phyloP scores from a whole-genome alignment of 2,113 vertebrate species.

The Microtus richardsoni region DNA sequence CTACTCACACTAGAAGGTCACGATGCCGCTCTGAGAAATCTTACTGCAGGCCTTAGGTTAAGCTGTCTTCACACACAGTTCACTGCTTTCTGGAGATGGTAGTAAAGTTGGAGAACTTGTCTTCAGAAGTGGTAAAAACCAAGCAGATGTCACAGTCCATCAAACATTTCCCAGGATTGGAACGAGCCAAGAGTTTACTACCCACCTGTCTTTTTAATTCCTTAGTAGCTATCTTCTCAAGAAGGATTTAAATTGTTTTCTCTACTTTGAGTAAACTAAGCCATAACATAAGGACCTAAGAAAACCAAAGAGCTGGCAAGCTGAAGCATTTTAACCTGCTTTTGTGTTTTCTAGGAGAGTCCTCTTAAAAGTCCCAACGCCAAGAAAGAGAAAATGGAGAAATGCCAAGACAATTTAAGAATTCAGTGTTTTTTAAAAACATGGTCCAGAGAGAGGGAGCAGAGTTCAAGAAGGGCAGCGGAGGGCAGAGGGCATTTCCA shows the following conservation, averaged over 20 bases:
- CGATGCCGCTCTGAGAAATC: background rate
- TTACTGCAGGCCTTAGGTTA: background rate
- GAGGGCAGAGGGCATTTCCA: slow-evolving; percentile 72
- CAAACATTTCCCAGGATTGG: slow-evolving; percentile 45
- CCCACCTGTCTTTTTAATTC: slow-evolving; percentile 58
- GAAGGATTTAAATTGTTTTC: slow-evolving; percentile 43
- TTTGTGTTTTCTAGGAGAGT: slow-evolving; percentile 60
- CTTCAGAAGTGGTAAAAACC: slow-evolving; percentile 20
- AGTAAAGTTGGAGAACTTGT: background rate
- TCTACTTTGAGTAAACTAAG: slow-evolving; percentile 14
- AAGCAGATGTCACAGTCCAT: slow-evolving; percentile 34
- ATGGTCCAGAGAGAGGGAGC: slow-evolving; percentile 66
- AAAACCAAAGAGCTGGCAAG: background rate
- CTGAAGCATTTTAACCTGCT: slow-evolving; percentile 9
- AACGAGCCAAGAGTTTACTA: slow-evolving; percentile 45
- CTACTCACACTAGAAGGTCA: background rate
- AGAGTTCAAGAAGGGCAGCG: slow-evolving; percentile 67
- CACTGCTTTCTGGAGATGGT: background rate
- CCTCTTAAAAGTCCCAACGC: slow-evolving; percentile 49
- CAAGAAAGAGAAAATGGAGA: slow-evolving; percentile 57
- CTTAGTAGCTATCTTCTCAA: slow-evolving; percentile 34
- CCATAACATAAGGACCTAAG: background rate
- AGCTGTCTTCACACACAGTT: background rate
- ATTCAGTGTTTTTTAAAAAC: slow-evolving; percentile 55
- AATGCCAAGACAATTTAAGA: slow-evolving; percentile 64